Base-by-base conservation (phyloP, 2,888 invertebrate species). In the Cantharis lateralis region DNA sequence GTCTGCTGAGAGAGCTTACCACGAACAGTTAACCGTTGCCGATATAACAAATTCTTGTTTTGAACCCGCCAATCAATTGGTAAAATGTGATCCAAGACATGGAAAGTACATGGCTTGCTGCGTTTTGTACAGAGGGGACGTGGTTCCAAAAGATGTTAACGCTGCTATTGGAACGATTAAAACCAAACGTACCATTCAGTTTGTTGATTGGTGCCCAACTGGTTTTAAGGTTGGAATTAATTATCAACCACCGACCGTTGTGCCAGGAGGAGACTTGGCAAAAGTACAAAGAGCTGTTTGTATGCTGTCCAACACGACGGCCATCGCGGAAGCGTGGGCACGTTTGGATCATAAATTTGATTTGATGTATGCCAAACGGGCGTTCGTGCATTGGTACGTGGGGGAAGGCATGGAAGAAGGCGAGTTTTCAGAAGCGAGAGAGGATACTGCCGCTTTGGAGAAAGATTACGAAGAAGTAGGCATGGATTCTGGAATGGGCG, bases 241-340 rank as follows among this genome's bases (percentile, higher is more conserved):
- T 83, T 90, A 90, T 77, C 88, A 88, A 76, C 89, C 89, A 9
- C 89, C 88, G 10, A 89, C 88, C n/a, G 88, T 89, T 15, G 89
- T 76, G 88, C 4, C 89, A 87, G 89, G 90, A 26, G 90, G 89
- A n/a, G 90, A 90, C 88, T 89, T 96, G 84, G 97, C 97, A 79
- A 97, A 96, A 89, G 96, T 97, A 1, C 96, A 96, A 87, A 93
- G 98, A 72, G 97, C 98, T 10, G 97, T 98, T 10, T 98, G 98
- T 91, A 98, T 98, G 98, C 89, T 98, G 84, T 91, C 91, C 81
- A 93, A 93, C 86, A 93, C 92, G 4, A 93, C 92, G 3, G 92
- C 92, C 66, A 92, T 93, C 80, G 91, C 92, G 11, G 92, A 93
- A 84, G 93, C 93, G 9, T 93, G 93, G 92, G 91, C 91, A 63